Conservation (phyloP, 1,140 invertebrate species). For the Diorhabda sublineata region DNA sequence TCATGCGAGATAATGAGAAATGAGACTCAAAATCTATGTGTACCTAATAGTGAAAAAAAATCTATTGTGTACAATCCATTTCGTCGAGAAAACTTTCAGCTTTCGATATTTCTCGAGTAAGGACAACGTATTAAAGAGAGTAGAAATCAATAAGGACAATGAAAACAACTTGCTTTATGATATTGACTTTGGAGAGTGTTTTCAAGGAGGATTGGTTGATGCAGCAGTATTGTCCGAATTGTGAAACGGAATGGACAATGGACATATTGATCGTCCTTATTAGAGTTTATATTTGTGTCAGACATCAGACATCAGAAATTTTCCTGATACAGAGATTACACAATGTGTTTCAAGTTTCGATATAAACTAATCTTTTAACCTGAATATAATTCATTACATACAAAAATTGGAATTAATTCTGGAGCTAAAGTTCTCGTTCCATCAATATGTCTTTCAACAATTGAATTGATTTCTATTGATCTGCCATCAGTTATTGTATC, state of each 20-base stretch:
- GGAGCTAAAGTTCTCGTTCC: too few species aligned
- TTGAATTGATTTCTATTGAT: too few species aligned
- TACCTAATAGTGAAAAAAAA: background rate
- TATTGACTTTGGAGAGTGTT: slow-evolving; percentile 2
- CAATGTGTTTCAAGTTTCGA: too few species aligned
- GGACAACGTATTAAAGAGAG: background rate
- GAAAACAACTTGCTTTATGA: background rate
- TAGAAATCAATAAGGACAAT: slow-evolving; percentile 1
- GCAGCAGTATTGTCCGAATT: slow-evolving; percentile 1
- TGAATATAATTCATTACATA: too few species aligned
- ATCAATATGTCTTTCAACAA: too few species aligned
- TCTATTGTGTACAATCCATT: slow-evolving; percentile 1
- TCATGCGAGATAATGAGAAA: too few species aligned
- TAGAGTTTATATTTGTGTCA: background rate
- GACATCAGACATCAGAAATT: background rate
- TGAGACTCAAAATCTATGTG: too few species aligned
- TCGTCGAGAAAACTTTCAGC: slow-evolving; percentile 1
- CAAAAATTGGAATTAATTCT: too few species aligned
- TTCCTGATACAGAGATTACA: too few species aligned
- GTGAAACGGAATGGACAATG: slow-evolving; percentile 1
- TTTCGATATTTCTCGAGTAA: slow-evolving; percentile 2
- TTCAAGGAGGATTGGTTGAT: background rate
- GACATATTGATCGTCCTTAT: slow-evolving; percentile 2
- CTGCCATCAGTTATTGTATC: too few species aligned
- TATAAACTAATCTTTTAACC: too few species aligned